A percentile compares a stretch with the other conserved stretches of the same genome.
Conservation (phyloP, 2,888 invertebrate species). For the Trichopoda pennipes region DNA sequence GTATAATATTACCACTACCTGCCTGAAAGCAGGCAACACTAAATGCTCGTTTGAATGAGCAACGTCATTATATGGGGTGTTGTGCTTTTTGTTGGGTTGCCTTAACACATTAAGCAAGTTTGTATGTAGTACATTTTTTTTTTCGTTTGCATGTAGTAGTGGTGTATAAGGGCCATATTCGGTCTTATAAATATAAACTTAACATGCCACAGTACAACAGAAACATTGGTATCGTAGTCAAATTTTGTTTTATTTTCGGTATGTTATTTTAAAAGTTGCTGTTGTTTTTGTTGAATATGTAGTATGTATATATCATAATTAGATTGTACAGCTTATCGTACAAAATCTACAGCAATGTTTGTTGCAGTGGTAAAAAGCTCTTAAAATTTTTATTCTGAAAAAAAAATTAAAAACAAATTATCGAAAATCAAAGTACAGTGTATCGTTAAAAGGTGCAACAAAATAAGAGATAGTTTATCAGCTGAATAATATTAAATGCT, state of each 20-base stretch:
- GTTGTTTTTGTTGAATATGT: conserved; percentile 10
- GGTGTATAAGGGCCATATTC: background rate
- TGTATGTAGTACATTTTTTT: background rate
- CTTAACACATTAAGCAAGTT: background rate
- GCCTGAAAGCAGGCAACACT: conserved; percentile 36
- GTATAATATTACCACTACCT: background rate
- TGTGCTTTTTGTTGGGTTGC: conserved; percentile 15
- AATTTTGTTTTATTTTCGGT: background rate
- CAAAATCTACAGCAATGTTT: conserved; percentile 14
- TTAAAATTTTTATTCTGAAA: conserved; percentile 1
- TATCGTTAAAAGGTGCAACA: no score
- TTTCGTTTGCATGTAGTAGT: background rate
- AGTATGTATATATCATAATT: background rate
- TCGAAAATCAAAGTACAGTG: conserved; percentile 5
- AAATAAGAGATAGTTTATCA: no score
- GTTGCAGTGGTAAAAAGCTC: conserved; percentile 51
- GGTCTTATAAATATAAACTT: conserved; percentile 25
- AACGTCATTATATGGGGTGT: conserved; percentile 51
- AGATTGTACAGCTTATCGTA: conserved; percentile 3
- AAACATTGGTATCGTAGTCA: conserved; percentile 37
- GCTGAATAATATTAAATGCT: no score
- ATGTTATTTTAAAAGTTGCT: conserved; percentile 16
- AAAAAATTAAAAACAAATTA: conserved; percentile 3
- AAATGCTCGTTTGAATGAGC: conserved; percentile 41
- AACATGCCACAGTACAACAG: conserved; percentile 29